Evolutionary conservation across 2,797 vertebrate genomes (phyloP).

Genomic region (Chaetophractus vellerosus): DNA sequence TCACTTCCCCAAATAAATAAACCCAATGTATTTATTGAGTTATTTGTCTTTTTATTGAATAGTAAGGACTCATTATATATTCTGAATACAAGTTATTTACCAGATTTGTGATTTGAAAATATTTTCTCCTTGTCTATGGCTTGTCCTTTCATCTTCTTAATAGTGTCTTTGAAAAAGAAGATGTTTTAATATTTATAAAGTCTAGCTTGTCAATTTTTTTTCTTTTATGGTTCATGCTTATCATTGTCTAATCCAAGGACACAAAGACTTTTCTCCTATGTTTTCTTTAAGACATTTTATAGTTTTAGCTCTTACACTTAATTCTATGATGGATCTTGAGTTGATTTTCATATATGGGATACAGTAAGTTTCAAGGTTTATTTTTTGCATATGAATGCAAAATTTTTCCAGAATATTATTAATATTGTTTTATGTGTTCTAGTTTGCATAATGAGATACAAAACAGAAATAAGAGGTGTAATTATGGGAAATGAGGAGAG

Average conservation of each 20-base stretch:
- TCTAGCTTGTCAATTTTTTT: conserved; percentile 12
- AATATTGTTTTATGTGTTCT: conserved; percentile 22
- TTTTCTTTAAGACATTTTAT: conserved; percentile 41
- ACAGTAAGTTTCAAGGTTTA: neutral
- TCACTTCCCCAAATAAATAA: no score
- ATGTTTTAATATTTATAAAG: conserved; percentile 52
- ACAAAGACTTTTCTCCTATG: neutral
- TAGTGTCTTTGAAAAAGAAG: neutral
- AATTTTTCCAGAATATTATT: conserved; percentile 57
- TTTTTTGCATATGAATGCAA: conserved; percentile 51
- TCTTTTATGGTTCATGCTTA: conserved; percentile 31
- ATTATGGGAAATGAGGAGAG: conserved; percentile 47
- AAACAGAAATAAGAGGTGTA: neutral
- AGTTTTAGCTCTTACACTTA: conserved; percentile 13
- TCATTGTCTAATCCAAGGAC: neutral
- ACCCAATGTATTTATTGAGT: conserved; percentile 7
- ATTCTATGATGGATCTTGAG: conserved; percentile 41
- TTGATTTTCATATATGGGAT: conserved; percentile 26
- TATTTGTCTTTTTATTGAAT: neutral
- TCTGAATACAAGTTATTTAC: neutral
- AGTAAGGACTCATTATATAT: neutral
- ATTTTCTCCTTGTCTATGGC: neutral
- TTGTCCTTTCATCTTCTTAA: conserved; percentile 14
- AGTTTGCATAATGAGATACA: neutral
- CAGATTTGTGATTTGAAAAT: conserved; percentile 38